Percentiles rank a stretch among this genome's conserved stretches.
Conservation (phyloP, 2,113 vertebrate genomes). For the Pycnonotus jocosus region DNA sequence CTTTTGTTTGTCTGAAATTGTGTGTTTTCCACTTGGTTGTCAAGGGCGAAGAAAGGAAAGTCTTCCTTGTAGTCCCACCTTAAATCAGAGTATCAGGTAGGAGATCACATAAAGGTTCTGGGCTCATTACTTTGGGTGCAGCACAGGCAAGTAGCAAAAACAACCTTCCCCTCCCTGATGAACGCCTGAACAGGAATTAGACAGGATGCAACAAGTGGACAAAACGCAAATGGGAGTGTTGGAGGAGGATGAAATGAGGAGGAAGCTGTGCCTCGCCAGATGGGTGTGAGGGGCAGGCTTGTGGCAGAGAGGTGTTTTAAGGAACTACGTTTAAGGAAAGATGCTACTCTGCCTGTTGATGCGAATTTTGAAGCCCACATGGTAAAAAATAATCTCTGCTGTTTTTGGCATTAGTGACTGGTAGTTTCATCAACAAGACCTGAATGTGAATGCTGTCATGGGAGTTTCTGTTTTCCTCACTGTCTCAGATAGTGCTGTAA, state of each 20-base stretch:
- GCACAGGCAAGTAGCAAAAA: constrained; percentile 30
- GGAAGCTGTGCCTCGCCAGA: constrained; percentile 11
- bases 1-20: background rate
- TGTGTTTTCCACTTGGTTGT: background rate
- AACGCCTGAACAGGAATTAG: constrained; percentile 50
- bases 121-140: constrained; percentile 42
- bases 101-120: constrained; percentile 6
- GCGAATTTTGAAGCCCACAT: background rate
- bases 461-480: constrained; percentile 9
- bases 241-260: constrained; percentile 44
- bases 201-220: constrained; percentile 61
- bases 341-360: background rate
- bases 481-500: background rate
- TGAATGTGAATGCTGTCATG: constrained; percentile 20
- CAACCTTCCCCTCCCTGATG: constrained; percentile 26
- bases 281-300: constrained; percentile 4
- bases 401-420: background rate
- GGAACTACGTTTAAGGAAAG: background rate
- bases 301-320: background rate
- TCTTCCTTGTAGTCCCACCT: background rate
- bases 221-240: constrained; percentile 32
- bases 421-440: constrained; percentile 32
- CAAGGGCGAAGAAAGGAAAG: background rate
- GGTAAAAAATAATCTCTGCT: background rate
- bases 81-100: background rate